Conservation (phyloP, 2,113 vertebrate species). For the Barnardius zonarius region DNA sequence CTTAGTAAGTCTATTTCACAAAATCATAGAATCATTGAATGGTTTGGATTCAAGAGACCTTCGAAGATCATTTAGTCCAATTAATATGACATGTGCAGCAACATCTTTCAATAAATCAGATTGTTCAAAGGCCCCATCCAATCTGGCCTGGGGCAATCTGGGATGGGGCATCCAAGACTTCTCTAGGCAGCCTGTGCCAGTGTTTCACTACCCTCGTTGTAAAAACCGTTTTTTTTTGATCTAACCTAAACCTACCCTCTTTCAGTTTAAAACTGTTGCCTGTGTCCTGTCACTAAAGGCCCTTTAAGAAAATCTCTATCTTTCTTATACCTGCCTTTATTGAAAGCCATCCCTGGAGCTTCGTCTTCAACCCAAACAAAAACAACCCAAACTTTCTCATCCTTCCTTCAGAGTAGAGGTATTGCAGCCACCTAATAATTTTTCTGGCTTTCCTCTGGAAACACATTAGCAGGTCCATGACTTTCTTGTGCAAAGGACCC, state of each 20-base stretch:
- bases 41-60: background rate
- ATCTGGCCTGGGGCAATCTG: background rate
- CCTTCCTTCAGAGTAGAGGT: background rate
- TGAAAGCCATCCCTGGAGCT: rapidly evolving
- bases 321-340: background rate
- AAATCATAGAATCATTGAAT: background rate
- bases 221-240: background rate
- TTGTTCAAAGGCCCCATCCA: background rate
- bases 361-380: background rate
- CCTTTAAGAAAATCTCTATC: background rate
- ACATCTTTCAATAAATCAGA: background rate
- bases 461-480: rapidly evolving
- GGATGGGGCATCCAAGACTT: background rate
- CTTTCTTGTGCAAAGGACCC: background rate
- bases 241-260: background rate
- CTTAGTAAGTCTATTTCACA: background rate
- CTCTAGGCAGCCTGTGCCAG: background rate
- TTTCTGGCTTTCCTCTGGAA: background rate
- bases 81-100: background rate
- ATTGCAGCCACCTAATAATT: background rate
- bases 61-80: background rate
- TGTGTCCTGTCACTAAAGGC: background rate
- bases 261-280: background rate
- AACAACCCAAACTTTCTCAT: background rate
- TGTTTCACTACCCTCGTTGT: background rate